Evolutionary conservation across 2,888 invertebrate species (phyloP).

Genomic region (Euzetes globulus): DNA sequence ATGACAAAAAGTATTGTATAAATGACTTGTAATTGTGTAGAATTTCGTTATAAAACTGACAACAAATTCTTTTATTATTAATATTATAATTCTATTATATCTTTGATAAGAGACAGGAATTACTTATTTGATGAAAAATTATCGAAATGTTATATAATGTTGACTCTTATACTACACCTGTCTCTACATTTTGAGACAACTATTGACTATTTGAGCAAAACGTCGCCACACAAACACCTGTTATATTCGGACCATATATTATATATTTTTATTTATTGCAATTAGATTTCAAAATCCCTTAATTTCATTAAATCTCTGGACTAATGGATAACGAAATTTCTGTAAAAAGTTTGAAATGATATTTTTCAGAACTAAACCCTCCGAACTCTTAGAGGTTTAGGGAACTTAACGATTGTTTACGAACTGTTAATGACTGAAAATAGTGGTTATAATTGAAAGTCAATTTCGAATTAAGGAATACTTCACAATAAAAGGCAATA

Average conservation of each 20-base stretch:
- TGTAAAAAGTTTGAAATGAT: background rate
- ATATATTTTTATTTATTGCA: background rate
- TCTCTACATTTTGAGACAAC: background rate
- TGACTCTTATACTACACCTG: background rate
- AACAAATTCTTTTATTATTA: too few species aligned
- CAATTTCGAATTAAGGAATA: too few species aligned
- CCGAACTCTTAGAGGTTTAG: too few species aligned
- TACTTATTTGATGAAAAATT: background rate
- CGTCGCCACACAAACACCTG: constrained; percentile 6
- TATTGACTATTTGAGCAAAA: background rate
- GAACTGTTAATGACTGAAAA: too few species aligned
- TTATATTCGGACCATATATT: constrained; percentile 6
- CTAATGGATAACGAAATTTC: background rate
- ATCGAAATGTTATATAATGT: constrained; percentile 6
- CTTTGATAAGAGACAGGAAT: background rate
- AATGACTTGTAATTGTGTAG: constrained; percentile 14
- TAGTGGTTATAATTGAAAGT: too few species aligned
- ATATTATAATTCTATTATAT: background rate
- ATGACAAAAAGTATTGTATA: constrained; percentile 4
- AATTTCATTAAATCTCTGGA: background rate
- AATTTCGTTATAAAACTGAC: constrained; percentile 14
- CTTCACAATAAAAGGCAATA: too few species aligned
- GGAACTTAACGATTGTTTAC: too few species aligned
- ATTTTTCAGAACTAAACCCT: background rate
- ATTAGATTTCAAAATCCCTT: background rate